Conservation (phyloP, 2,113 vertebrate genomes). For the Pholis gunnellus region DNA sequence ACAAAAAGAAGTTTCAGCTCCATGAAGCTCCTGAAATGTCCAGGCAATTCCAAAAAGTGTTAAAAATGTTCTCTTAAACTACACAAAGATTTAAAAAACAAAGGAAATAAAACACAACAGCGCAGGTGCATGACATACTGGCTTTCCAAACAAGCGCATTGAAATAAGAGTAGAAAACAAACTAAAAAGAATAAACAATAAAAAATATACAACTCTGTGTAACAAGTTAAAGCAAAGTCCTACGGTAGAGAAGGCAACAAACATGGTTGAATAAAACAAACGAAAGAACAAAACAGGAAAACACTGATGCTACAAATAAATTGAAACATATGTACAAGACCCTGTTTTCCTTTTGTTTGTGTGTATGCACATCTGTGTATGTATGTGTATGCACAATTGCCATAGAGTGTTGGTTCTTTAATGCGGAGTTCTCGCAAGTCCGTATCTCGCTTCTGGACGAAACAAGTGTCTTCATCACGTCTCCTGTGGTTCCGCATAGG, state of each 20-base stretch:
- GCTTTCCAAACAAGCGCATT: conserved; percentile 85
- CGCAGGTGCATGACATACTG: conserved; percentile 84
- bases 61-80: conserved; percentile 88
- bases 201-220: conserved; percentile 91
- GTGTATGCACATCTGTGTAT: conserved; percentile 71
- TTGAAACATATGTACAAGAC: conserved; percentile 99
- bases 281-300: conserved; percentile 90
- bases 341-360: conserved; percentile 95
- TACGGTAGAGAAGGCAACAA: conserved; percentile 89
- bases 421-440: conserved; percentile 62
- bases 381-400: conserved; percentile 65
- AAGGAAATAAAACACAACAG: conserved; percentile 79
- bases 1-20: conserved; percentile 84
- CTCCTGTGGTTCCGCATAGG: conserved; percentile 58
- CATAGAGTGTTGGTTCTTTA: conserved; percentile 60
- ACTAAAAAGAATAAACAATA: conserved; percentile 73
- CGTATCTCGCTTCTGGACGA: conserved; percentile 44
- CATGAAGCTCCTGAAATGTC: conserved; percentile 87
- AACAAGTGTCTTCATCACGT: conserved; percentile 56
- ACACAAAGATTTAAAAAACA: conserved; percentile 88
- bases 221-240: conserved; percentile 93
- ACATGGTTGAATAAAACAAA: conserved; percentile 80
- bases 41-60: conserved; percentile 90
- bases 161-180: conserved; percentile 65
- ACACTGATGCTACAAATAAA: conserved; percentile 99